A percentile compares a stretch with the other conserved stretches of the same genome.
Evolutionary conservation across 2,888 invertebrate species (phyloP).

Genomic region (Standfussiana lucernea): DNA sequence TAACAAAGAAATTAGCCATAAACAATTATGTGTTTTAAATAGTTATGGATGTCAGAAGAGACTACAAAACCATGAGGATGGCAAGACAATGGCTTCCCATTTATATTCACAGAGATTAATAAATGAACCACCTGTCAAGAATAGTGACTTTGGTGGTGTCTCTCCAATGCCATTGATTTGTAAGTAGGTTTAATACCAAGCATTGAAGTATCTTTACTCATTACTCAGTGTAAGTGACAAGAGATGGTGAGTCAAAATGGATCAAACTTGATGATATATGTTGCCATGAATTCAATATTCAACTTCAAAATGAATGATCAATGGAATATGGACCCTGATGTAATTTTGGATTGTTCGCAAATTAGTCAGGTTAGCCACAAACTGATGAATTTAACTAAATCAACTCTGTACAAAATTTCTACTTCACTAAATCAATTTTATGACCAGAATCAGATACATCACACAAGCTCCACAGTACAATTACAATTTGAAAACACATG

Average conservation of each 20-base stretch:
- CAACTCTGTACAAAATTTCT: conserved; percentile 8
- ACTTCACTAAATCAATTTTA: conserved; percentile 6
- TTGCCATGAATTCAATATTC: conserved; percentile 27
- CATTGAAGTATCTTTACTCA: not conserved
- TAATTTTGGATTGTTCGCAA: conserved; percentile 17
- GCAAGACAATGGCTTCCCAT: not conserved
- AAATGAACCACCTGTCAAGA: conserved; percentile 12
- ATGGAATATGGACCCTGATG: conserved; percentile 46
- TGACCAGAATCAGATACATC: conserved; percentile 1
- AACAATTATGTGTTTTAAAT: not conserved
- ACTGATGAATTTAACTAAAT: conserved; percentile 13
- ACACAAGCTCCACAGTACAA: conserved; percentile 50
- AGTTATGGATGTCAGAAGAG: not conserved
- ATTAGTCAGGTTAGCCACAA: conserved; percentile 9
- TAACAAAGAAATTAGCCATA: conserved; percentile 51
- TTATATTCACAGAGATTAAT: not conserved
- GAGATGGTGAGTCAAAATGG: conserved; percentile 69
- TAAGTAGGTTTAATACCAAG: not conserved
- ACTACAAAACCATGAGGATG: not conserved
- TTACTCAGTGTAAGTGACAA: conserved; percentile 5
- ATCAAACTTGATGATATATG: conserved; percentile 78
- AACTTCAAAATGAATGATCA: conserved; percentile 43
- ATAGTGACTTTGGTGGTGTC: conserved; percentile 11
- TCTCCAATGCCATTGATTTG: conserved; percentile 15
- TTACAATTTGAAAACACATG: conserved; percentile 71